A percentile compares a stretch with the other conserved stretches of the same genome.
Conservation (phyloP, 2,797 vertebrate species). For the Parauchenoglanis punctatus region DNA sequence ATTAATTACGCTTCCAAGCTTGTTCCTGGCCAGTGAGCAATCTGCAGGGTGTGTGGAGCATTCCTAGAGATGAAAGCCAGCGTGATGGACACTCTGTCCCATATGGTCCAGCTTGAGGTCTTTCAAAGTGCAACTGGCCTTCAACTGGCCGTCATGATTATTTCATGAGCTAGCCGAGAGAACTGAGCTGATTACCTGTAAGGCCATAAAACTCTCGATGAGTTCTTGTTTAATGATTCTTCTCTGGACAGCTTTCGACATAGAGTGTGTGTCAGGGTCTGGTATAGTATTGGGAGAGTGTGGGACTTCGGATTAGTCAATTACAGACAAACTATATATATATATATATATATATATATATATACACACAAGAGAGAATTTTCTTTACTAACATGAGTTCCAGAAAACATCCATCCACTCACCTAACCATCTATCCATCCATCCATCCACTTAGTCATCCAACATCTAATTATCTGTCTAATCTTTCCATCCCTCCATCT, state of each 20-base stretch:
- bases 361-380: not conserved
- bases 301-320: not conserved
- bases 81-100: constrained; percentile 15
- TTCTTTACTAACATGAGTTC: not conserved
- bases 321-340: not conserved
- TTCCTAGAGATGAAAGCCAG: constrained; percentile 14
- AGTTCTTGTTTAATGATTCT: not conserved
- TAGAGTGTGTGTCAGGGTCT: not conserved
- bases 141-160: constrained; percentile 42
- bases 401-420: not conserved
- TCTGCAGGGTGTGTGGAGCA: not conserved
- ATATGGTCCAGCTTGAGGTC: constrained; percentile 42
- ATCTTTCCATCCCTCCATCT: not conserved
- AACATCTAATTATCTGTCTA: too few species aligned
- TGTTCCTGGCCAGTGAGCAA: constrained; percentile 7
- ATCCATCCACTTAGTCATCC: not conserved
- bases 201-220: not conserved
- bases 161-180: constrained; percentile 46
- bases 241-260: not conserved
- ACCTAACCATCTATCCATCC: not conserved
- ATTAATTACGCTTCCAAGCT: constrained; percentile 26
- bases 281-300: not conserved
- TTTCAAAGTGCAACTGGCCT: constrained; percentile 47
- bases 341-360: too few species aligned
- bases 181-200: constrained; percentile 51